Conservation (phyloP, 2,888 invertebrate genomes). For the Cephus rjabovi region DNA sequence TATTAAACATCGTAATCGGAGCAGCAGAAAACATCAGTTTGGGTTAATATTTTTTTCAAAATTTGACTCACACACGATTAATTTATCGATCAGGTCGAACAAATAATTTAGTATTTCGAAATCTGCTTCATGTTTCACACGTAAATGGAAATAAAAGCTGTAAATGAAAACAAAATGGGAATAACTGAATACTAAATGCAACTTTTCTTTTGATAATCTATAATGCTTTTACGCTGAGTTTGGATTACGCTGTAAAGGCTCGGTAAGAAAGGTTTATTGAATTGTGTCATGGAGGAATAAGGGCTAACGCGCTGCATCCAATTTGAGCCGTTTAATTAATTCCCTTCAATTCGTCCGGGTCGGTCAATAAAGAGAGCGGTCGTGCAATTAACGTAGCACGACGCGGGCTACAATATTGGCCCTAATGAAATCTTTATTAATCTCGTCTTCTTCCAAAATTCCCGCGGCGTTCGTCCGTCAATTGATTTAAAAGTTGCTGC, state of each 20-base stretch:
- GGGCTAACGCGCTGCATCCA: conserved; percentile 64
- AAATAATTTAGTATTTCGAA: background rate
- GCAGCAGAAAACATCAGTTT: background rate
- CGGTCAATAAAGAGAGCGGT: conserved; percentile 49
- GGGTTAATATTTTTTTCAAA: background rate
- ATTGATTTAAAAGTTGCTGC: conserved; percentile 37
- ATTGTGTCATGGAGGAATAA: conserved; percentile 64
- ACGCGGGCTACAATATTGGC: conserved; percentile 54
- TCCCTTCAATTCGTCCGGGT: conserved; percentile 51
- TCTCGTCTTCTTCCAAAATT: conserved; percentile 33
- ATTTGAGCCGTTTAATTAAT: conserved; percentile 65
- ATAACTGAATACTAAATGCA: background rate
- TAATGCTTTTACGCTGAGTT: background rate
- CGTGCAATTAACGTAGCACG: conserved; percentile 40
- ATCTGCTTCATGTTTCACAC: background rate
- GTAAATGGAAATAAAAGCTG: background rate
- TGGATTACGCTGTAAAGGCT: background rate
- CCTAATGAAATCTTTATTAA: conserved; percentile 63
- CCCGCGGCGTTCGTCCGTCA: conserved; percentile 11
- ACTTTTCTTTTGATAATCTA: background rate
- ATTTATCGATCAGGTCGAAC: background rate
- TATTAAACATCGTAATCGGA: background rate
- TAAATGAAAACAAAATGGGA: background rate
- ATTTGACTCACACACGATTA: background rate
- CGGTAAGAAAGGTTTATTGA: conserved; percentile 54